Base-by-base conservation (phyloP, 2,797 vertebrate species). In the Poeciliopsis gracilis region DNA sequence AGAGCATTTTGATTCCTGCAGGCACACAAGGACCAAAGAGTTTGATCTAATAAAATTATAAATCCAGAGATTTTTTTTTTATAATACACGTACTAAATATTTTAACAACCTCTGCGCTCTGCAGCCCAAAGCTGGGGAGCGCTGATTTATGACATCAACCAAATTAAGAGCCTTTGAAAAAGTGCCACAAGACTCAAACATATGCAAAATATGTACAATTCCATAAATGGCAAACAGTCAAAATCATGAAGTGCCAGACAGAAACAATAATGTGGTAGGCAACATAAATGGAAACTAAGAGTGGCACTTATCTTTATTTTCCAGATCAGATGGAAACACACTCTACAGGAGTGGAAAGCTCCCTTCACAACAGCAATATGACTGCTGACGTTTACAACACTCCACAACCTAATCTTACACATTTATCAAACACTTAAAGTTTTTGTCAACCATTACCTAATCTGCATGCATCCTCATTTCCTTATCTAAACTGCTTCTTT, bases 261-360 rank as follows among this genome's bases (percentile, higher is more conserved):
- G 57, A 77, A 73, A 75, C 70, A 71, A 73, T 23, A 49, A 66
- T 36, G 75, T 75, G 63, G 43, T 49, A 66, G 78, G 76, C 28
- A 72, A 76, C 82, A 74, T n/a, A 82, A 77, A 86, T 71, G 72
- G 77, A 86, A 80, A 79, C 69, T 43, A 28, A 49, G 30, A 53
- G 75, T 25, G 43, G 73, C 82, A 69, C 73, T 80, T 80, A 57
- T 75, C 73, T 74, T 76, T 66, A 74, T 82, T 83, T 71, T 81
- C 75, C 79, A 77, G 75, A 81, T 75, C 30, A 67, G 72, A 59
- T 36, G 71, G 74, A 72, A 76, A 81, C 59, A 41, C 16, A 71
- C 33, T 20, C 45, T 72, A 45, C 36, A 71, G 20, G 57, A 76
- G 69, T 80, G 74, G 69, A 74, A 79, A 46, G 33, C 77, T 72